Evolutionary conservation across 2,888 invertebrate genomes (phyloP).

Genomic region (Pseudococcus viburni): DNA sequence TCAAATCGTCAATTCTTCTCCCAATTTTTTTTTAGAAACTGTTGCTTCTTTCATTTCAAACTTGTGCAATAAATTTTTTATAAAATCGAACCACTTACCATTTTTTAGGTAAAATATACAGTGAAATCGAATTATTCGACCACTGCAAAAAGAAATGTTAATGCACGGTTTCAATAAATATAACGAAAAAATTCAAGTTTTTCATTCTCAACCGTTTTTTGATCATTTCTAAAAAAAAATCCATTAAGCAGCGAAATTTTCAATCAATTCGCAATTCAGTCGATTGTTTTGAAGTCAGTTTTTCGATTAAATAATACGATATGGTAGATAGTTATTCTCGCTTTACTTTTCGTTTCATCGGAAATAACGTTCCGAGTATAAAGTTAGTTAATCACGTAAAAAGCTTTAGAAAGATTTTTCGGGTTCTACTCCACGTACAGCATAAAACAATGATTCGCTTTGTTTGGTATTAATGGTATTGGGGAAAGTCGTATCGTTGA

Average conservation of each 20-base stretch:
- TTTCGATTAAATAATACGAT: slow-evolving; percentile 17
- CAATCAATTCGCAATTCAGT: not conserved
- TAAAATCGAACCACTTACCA: too few relatives aligned
- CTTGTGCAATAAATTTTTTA: too few relatives aligned
- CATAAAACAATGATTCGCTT: slow-evolving; percentile 22
- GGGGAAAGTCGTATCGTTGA: slow-evolving; percentile 32
- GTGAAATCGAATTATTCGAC: too few relatives aligned
- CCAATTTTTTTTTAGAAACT: too few relatives aligned
- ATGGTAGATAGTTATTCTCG: not conserved
- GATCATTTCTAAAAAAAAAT: not conserved
- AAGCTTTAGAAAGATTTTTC: slow-evolving; percentile 30
- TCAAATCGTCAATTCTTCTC: too few relatives aligned
- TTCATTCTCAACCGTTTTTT: not conserved
- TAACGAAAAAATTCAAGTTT: not conserved
- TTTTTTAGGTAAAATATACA: too few relatives aligned
- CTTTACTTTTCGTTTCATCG: not conserved
- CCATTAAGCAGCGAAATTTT: not conserved
- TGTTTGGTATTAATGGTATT: slow-evolving; percentile 1
- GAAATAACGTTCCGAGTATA: not conserved
- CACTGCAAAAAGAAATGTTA: too few relatives aligned
- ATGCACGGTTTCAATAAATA: too few relatives aligned
- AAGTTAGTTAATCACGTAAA: slow-evolving; percentile 36
- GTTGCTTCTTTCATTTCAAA: too few relatives aligned
- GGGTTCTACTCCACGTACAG: not conserved
- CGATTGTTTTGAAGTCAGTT: not conserved